These are phyloP conservation scores for Tetranychus truncatus DNA, from an alignment of 2,888 invertebrate genomes.

Conservation along the genomic window DNA sequence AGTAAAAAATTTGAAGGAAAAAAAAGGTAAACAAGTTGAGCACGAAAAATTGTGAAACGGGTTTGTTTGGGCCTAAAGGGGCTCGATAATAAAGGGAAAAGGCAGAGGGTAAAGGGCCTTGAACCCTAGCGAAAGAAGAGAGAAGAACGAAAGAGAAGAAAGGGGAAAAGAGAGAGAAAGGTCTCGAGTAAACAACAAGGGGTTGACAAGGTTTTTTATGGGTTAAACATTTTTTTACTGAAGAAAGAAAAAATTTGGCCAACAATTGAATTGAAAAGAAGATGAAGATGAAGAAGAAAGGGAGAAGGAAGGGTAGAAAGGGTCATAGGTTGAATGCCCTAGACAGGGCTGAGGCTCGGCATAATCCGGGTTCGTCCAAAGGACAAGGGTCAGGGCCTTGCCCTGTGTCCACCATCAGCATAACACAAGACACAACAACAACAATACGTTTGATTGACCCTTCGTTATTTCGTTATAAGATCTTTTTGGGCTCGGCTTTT, in stretches of 20 bases:
- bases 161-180: neutral
- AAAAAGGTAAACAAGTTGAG: neutral
- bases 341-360: neutral
- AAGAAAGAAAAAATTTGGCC: neutral
- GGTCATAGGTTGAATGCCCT: neutral
- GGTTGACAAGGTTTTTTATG: neutral
- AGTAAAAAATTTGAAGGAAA: neutral
- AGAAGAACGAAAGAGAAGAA: neutral
- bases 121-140: slow-evolving; percentile 5
- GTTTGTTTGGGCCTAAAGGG: neutral
- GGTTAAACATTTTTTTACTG: neutral
- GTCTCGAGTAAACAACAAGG: neutral
- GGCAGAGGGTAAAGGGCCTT: slow-evolving; percentile 4
- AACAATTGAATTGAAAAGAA: slow-evolving; percentile 1
- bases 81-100: neutral
- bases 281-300: neutral
- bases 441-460: neutral
- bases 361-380: neutral
- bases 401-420: neutral
- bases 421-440: neutral
- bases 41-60: neutral
- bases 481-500: neutral
- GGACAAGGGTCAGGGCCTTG: neutral
- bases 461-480: neutral
- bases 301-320: slow-evolving; percentile 7